These are phyloP conservation scores for Paramormyrops hopkinsi DNA, from an alignment of 2,797 vertebrate species.

Conservation along the genomic window DNA sequence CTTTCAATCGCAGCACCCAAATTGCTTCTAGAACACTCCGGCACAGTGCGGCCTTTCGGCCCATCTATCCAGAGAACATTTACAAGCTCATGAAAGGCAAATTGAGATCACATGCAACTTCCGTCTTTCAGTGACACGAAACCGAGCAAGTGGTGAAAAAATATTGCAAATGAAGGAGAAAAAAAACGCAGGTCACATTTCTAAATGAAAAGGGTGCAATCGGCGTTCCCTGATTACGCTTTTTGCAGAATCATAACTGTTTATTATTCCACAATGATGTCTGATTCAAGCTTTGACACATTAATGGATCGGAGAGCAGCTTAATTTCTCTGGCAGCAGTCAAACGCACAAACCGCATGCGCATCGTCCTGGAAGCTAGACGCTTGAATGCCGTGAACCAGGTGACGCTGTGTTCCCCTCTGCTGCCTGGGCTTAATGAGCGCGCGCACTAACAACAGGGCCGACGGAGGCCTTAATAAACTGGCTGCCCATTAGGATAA, in stretches of 20 bases:
- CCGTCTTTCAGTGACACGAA: neutral
- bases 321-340: neutral
- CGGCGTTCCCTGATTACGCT: neutral
- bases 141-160: conserved; percentile 26
- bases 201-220: neutral
- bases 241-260: neutral
- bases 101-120: conserved; percentile 43
- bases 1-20: conserved; percentile 55
- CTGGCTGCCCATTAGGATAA: neutral
- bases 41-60: conserved; percentile 33
- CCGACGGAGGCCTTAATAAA: neutral
- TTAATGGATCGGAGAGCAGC: neutral
- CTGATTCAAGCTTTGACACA: conserved; percentile 4
- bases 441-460: neutral
- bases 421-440: neutral
- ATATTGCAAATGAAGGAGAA: neutral
- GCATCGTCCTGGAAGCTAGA: neutral
- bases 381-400: neutral
- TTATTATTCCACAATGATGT: neutral
- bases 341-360: neutral
- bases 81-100: conserved; percentile 59
- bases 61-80: conserved; percentile 42
- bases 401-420: neutral
- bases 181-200: neutral
- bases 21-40: conserved; percentile 51